Evolutionary conservation across 2,888 invertebrate genomes (phyloP).

Genomic region (Masnerella sp.): DNA sequence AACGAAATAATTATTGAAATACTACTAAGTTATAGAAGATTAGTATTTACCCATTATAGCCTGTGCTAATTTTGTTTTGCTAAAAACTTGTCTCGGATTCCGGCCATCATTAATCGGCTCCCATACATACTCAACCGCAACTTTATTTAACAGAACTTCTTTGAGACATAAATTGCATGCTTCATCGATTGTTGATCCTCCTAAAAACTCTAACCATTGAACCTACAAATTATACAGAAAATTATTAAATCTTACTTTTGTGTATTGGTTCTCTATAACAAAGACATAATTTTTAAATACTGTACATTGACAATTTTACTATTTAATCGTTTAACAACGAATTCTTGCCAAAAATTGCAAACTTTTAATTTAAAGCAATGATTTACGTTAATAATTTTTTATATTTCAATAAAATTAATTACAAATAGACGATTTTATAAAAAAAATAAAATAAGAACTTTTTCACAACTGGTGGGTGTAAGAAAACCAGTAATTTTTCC

Average conservation of each 20-base stretch:
- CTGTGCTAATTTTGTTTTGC: constrained; percentile 6
- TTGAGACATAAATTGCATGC: constrained; percentile 16
- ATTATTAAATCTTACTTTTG: constrained; percentile 3
- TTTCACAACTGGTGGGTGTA: no score
- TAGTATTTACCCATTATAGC: constrained; percentile 27
- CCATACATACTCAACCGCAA: constrained; percentile 9
- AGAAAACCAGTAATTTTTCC: no score
- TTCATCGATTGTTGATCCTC: constrained; percentile 12
- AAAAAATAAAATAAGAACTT: no score
- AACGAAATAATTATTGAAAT: neutral
- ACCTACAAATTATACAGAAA: constrained; percentile 1
- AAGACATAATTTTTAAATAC: neutral
- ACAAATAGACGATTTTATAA: no score
- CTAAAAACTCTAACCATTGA: constrained; percentile 25
- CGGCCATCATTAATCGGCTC: constrained; percentile 10
- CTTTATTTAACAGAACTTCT: constrained; percentile 9
- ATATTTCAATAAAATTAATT: no score
- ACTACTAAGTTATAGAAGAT: no score
- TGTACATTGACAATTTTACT: neutral
- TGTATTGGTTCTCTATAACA: no score
- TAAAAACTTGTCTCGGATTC: neutral
- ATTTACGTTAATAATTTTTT: no score
- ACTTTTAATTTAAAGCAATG: no score
- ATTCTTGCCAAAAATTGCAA: no score
- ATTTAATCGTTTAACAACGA: no score